Base-by-base conservation (phyloP, 2,888 invertebrate species). In the Hydrotaea diabolus region DNA sequence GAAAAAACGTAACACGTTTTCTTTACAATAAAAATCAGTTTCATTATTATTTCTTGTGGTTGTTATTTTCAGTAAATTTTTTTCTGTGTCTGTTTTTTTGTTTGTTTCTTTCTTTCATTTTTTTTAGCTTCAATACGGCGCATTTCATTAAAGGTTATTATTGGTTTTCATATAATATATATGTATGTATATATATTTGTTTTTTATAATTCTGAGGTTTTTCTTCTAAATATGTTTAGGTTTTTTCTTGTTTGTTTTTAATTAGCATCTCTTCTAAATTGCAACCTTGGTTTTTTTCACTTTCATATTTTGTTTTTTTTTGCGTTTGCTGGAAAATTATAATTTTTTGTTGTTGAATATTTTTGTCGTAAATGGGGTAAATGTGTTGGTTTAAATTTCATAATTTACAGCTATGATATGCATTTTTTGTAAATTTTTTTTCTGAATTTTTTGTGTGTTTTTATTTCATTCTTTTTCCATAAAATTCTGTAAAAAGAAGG, bases 321-420 rank as follows among this genome's bases (percentile, higher is more conserved):
- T 13, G 8, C 17, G 15, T 43, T 82, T 82, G 73, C 79, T 49
- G 77, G 43, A 26, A 76, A 80, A 74, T 76, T 74, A 77, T 49
- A 78, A 9, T 62, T 31, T 31, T 43, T 69, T 31, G 31, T 31
- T 31, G 31, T 31, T 31, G 31, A 39, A 55, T 66, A 72, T 74
- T 74, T 77, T n/a, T n/a, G 15, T 46, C 26, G 46, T 77, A 75
- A 79, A 64, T 62, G 39, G 73, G 26, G 31, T 64, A 72, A 71
- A 66, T 72, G 71, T 76, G 21, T 21, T 23, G 49, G 7, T 83
- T 82, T 77, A 66, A 81, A 82, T 82, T 88, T 89, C 93, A 92
- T 87, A 88, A 89, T 89, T 96, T 96, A 96, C 96, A 96, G 95
- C 96, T 96, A 96, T 96, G 96, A 96, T 96, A 96, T 96, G 96